phyloP scores from a whole-genome alignment of 2,797 vertebrate species.

The Triplophysa bombifrons region DNA sequence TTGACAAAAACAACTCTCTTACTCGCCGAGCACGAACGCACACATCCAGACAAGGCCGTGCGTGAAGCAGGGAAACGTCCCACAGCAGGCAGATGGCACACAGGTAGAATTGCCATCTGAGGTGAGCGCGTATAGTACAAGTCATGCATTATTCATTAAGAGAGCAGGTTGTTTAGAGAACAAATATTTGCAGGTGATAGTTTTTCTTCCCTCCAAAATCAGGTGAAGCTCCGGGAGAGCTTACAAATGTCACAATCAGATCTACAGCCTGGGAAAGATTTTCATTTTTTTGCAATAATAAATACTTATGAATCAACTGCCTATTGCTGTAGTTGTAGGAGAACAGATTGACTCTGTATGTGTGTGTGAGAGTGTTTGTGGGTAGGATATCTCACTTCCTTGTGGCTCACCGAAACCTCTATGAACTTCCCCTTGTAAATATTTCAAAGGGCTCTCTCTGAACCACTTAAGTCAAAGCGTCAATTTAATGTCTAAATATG shows the following conservation, averaged over 20 bases:
- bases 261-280: conserved; percentile 20
- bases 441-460: conserved; percentile 63
- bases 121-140: conserved; percentile 38
- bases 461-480: conserved; percentile 54
- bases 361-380: not conserved
- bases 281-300: conserved; percentile 19
- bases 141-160: conserved; percentile 51
- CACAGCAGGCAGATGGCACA: conserved; percentile 26
- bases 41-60: not conserved
- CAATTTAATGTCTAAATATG: conserved; percentile 46
- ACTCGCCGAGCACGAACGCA: conserved; percentile 43
- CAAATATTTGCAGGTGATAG: conserved; percentile 49
- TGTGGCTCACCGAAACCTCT: conserved; percentile 62
- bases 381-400: conserved; percentile 59
- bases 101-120: conserved; percentile 46
- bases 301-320: not conserved
- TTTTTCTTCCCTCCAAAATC: conserved; percentile 44
- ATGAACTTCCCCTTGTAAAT: conserved; percentile 70
- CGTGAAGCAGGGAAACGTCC: not conserved
- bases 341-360: not conserved
- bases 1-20: conserved; percentile 47
- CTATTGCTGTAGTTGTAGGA: not conserved
- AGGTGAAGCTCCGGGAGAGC: conserved; percentile 23
- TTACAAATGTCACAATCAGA: conserved; percentile 49
- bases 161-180: conserved; percentile 51